phyloP scores from a whole-genome alignment of 1,140 invertebrate species.

The Bathynomus jamesi region DNA sequence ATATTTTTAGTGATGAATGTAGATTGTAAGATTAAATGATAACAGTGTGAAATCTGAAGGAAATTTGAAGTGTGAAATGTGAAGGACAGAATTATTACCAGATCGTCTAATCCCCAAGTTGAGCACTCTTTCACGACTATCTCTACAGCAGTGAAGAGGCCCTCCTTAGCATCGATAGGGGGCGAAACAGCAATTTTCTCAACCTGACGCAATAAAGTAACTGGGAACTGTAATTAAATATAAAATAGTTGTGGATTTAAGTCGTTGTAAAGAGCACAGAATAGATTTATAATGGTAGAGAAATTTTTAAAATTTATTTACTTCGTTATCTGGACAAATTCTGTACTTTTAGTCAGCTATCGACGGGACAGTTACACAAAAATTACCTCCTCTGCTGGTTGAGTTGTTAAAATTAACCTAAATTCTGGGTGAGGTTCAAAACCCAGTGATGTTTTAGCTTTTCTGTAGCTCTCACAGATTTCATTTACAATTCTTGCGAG shows the following conservation, averaged over 20 bases:
- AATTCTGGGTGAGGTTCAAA: slow-evolving; percentile 9
- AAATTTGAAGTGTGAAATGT: too few species aligned
- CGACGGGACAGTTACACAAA: neutral
- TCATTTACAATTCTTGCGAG: slow-evolving; percentile 17
- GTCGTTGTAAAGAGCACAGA: neutral
- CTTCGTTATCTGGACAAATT: neutral
- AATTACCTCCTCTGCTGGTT: slow-evolving; percentile 38
- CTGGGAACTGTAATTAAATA: slow-evolving; percentile 16
- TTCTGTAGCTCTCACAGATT: neutral
- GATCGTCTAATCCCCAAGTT: neutral
- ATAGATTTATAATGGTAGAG: too few species aligned
- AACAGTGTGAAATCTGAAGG: too few species aligned
- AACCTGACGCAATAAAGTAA: slow-evolving; percentile 15
- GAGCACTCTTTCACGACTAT: neutral
- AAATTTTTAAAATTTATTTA: too few species aligned
- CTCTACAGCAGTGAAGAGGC: slow-evolving; percentile 15
- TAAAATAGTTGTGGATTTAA: neutral
- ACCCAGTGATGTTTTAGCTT: neutral
- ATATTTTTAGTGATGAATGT: too few species aligned
- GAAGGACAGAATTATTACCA: too few species aligned
- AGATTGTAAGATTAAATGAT: too few species aligned
- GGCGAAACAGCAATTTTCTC: slow-evolving; percentile 22
- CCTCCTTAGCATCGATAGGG: slow-evolving; percentile 19
- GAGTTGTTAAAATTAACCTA: slow-evolving; percentile 24
- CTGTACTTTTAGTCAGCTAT: neutral